A percentile compares a stretch with the other conserved stretches of the same genome.
phyloP scores from a whole-genome alignment of 2,888 invertebrate species.

The Macrophya alboannulata region DNA sequence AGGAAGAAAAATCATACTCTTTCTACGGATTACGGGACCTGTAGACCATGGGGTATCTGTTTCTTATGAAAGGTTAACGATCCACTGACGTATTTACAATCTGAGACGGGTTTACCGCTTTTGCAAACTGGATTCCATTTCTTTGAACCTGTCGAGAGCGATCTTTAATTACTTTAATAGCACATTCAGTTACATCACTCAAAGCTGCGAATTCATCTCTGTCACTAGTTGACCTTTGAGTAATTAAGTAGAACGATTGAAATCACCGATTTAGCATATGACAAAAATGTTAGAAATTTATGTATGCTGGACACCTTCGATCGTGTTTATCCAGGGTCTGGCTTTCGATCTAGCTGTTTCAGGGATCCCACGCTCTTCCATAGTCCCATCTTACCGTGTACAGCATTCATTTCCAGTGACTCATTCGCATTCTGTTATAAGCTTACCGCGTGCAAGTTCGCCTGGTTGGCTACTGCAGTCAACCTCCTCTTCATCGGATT shows the following conservation, averaged over 20 bases:
- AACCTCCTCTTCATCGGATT: background rate
- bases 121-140: background rate
- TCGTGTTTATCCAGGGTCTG: background rate
- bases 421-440: slow-evolving; percentile 51
- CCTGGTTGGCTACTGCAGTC: slow-evolving; percentile 12
- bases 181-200: background rate
- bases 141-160: background rate
- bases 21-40: background rate
- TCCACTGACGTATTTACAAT: slow-evolving; percentile 20
- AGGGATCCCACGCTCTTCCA: background rate
- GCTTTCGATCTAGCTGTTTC: background rate
- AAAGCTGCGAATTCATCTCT: background rate
- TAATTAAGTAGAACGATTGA: background rate
- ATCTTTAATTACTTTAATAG: background rate
- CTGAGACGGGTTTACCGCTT: background rate
- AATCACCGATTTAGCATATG: background rate
- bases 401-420: slow-evolving; percentile 42
- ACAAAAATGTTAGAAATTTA: background rate
- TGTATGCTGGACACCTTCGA: background rate
- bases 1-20: background rate
- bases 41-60: slow-evolving; percentile 29
- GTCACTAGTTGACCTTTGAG: background rate
- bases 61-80: slow-evolving; percentile 23
- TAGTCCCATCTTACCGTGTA: background rate
- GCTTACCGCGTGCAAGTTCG: slow-evolving; percentile 30